Base-by-base conservation (phyloP, 1,140 invertebrate species). In the Halotydeus destructor region DNA sequence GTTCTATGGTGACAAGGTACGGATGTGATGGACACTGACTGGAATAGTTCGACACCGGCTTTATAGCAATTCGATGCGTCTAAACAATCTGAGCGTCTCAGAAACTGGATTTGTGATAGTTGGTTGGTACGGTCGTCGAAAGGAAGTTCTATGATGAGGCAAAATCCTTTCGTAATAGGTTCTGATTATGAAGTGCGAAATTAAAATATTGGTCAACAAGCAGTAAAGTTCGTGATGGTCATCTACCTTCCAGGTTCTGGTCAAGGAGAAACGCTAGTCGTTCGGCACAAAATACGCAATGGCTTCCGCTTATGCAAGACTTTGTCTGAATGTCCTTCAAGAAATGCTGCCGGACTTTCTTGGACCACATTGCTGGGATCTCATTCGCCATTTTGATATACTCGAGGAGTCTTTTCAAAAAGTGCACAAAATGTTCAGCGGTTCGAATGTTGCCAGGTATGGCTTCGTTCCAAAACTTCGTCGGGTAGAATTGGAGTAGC, bases 11-110 rank as follows among this genome's bases (percentile, higher is more conserved):
- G 91, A 97, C 16, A 99, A 59, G 0, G 93, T 99, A 89, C 93
- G 22, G 91, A 97, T 11, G 93, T 99, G 21, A 99, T 97, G 22
- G 99, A 76, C 23, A 99, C 91, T 0, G 81, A 76, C 62, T 98
- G 89, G 60, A 98, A 99, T 50, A 89, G 68, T 44, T 85, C 73
- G 63, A 99, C 22, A 99, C 78, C 16, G 94, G 94, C 55, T 88
- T 84, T 57, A 99, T 91, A 0, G 91, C 93, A 54, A 99, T 91
- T 0, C n/a, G 89, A 97, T 1, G 89, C 93, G 66, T 99, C 94
- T 61, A 99, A 69, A 61, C 94, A 99, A 55, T 82, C 89, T 53
- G 72, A 73, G 50, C 67, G 78, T 45, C n/a, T n/a, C n/a, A n/a
- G 98, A 60, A 44, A 97, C 74, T 0, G 89, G 89, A 67, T 97